These are phyloP conservation scores for Gadopsis bispinosus DNA, from an alignment of 2,797 vertebrate genomes.

Conservation along the genomic window DNA sequence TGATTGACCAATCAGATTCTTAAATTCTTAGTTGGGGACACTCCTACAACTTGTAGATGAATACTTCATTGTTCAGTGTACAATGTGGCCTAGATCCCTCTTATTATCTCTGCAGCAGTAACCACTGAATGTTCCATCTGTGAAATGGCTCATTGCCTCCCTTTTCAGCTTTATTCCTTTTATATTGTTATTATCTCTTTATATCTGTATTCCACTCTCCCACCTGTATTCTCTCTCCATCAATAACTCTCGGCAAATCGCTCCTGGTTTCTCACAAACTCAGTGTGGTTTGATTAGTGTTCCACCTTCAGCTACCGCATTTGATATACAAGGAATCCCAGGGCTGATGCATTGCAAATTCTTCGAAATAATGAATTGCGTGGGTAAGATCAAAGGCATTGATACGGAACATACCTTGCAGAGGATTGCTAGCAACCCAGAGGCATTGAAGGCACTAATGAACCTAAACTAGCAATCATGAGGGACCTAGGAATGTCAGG, in stretches of 20 bases:
- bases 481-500: constrained; percentile 48
- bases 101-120: constrained; percentile 48
- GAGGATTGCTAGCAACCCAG: constrained; percentile 57
- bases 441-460: constrained; percentile 65
- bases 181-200: constrained; percentile 48
- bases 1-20: too few relatives aligned
- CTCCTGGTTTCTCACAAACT: constrained; percentile 28
- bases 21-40: too few relatives aligned
- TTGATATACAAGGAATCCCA: constrained; percentile 63
- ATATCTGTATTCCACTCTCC: constrained; percentile 30
- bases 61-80: constrained; percentile 39
- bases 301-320: constrained; percentile 58
- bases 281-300: constrained; percentile 49
- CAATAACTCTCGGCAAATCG: constrained; percentile 27
- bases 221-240: constrained; percentile 27
- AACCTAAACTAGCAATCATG: constrained; percentile 64
- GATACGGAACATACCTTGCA: constrained; percentile 69
- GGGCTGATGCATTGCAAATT: constrained; percentile 79
- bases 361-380: constrained; percentile 77
- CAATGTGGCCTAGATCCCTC: constrained; percentile 31
- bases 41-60: constrained; percentile 7
- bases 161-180: constrained; percentile 42
- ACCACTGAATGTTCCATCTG: constrained; percentile 31
- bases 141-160: constrained; percentile 56
- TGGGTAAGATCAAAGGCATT: constrained; percentile 80